Percentiles rank a stretch among this genome's conserved stretches.
Conservation (phyloP, 2,113 vertebrate species). For the Leucopsar rothschildi region DNA sequence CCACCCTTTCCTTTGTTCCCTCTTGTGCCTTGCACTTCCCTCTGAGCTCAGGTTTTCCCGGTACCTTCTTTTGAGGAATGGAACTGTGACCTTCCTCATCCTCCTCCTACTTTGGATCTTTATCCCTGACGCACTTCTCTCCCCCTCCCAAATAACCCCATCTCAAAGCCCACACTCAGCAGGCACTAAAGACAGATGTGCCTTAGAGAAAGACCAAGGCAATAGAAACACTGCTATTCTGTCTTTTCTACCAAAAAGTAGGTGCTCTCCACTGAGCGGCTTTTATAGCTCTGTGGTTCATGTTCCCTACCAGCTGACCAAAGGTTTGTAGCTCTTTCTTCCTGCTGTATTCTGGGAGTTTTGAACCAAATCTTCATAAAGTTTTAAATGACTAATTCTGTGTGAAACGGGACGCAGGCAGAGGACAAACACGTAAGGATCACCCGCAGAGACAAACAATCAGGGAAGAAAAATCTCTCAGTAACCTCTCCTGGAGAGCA, state of each 20-base stretch:
- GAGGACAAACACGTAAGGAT: rapidly evolving
- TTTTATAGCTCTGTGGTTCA: background rate
- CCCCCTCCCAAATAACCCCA: background rate
- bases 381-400: background rate
- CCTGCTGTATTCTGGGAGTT: background rate
- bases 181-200: background rate
- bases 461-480: background rate
- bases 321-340: background rate
- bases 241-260: background rate
- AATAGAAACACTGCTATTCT: background rate
- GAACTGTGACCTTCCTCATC: background rate
- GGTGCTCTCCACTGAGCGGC: background rate
- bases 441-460: background rate
- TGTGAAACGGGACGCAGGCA: rapidly evolving
- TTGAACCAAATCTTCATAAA: background rate
- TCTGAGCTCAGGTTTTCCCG: background rate
- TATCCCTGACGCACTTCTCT: background rate
- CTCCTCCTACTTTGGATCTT: background rate
- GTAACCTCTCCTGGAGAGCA: background rate
- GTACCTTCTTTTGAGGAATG: rapidly evolving
- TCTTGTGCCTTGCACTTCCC: background rate
- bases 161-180: background rate
- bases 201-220: background rate
- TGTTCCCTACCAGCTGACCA: background rate
- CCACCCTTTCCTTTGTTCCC: background rate